These are phyloP conservation scores for Xiphorhynchus erythropygius DNA, from an alignment of 2,797 vertebrate genomes.

Conservation along the genomic window DNA sequence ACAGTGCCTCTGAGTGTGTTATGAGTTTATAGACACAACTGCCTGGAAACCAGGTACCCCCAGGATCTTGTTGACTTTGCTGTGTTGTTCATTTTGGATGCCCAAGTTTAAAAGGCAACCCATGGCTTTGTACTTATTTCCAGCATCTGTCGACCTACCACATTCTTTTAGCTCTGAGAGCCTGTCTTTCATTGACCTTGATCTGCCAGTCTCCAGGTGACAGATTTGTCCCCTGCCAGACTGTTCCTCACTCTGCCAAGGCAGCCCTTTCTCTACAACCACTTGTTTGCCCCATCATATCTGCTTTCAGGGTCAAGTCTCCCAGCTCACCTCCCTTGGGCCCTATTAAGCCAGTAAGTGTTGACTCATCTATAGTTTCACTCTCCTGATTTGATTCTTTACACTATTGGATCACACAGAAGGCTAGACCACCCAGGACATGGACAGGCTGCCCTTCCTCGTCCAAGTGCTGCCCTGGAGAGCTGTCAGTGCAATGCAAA, in stretches of 20 bases:
- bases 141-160: neutral
- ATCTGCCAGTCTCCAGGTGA: neutral
- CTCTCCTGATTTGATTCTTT: neutral
- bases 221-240: neutral
- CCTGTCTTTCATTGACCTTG: neutral
- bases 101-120: neutral
- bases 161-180: neutral
- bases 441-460: neutral
- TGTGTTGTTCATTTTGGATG: neutral
- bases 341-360: neutral
- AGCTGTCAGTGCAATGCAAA: neutral
- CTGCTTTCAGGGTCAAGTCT: neutral
- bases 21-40: neutral
- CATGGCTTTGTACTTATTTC: neutral
- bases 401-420: fast-evolving
- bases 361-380: neutral
- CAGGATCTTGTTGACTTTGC: neutral
- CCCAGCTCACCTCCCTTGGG: neutral
- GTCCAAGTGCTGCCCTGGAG: neutral
- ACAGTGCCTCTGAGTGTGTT: neutral
- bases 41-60: conserved; percentile 6
- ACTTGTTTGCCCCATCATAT: neutral
- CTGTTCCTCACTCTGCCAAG: neutral
- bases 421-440: neutral
- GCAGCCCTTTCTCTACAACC: neutral